These are phyloP conservation scores for Plodia interpunctella DNA, from an alignment of 1,140 invertebrate species.

Conservation along the genomic window DNA sequence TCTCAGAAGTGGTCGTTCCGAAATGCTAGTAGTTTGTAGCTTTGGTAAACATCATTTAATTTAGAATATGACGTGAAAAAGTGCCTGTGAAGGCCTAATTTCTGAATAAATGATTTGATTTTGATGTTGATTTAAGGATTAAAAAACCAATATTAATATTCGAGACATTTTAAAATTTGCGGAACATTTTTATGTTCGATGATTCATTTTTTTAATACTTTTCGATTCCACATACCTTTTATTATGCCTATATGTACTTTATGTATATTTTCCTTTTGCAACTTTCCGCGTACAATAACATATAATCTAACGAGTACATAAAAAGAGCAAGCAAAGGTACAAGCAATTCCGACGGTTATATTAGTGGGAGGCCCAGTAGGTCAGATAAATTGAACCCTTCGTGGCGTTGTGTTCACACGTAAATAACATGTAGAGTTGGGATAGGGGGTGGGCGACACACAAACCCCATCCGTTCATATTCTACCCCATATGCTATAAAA, in stretches of 20 bases:
- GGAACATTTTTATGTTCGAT: no score
- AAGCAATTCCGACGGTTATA: conserved; percentile 57
- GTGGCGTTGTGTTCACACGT: conserved; percentile 72
- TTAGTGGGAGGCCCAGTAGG: conserved; percentile 73
- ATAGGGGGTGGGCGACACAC: conserved; percentile 40
- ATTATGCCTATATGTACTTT: no score
- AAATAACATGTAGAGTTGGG: conserved; percentile 74
- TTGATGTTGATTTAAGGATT: no score
- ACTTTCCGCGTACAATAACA: not conserved
- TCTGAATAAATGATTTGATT: no score
- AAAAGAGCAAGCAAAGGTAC: conserved; percentile 37
- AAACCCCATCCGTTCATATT: conserved; percentile 15
- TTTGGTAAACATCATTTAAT: no score
- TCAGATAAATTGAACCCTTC: conserved; percentile 76
- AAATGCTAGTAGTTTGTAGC: no score
- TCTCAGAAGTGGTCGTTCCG: no score
- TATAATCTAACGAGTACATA: conserved; percentile 15
- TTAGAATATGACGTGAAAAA: no score
- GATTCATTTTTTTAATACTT: no score
- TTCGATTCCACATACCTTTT: not conserved
- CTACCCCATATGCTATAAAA: conserved; percentile 31
- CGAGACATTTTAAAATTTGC: no score
- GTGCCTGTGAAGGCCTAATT: no score
- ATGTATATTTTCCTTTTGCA: not conserved
- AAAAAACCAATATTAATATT: no score